These are phyloP conservation scores for Pelmatolapia mariae DNA, from an alignment of 2,113 vertebrate genomes.

Conservation along the genomic window DNA sequence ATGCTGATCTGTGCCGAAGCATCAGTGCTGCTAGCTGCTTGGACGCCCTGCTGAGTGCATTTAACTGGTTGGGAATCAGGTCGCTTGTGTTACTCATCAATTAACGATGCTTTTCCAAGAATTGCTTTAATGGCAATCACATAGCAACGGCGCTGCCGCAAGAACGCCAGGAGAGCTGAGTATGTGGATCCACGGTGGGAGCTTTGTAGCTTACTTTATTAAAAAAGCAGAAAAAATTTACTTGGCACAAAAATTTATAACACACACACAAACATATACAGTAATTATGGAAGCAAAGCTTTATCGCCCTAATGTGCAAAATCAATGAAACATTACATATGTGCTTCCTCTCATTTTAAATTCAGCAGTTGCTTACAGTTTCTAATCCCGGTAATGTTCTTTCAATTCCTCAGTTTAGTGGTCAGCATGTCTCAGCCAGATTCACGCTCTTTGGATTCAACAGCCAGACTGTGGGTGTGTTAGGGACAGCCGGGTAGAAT, in stretches of 20 bases:
- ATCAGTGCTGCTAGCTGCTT: background rate
- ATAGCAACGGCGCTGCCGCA: background rate
- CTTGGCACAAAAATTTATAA: background rate
- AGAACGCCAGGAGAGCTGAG: background rate
- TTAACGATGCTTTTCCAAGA: constrained; percentile 44
- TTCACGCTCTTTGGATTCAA: background rate
- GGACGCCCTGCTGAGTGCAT: constrained; percentile 12
- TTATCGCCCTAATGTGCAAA: background rate
- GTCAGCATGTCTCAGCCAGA: background rate
- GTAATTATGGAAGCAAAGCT: background rate
- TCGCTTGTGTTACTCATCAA: constrained; percentile 40
- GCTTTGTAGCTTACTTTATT: background rate
- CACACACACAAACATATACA: background rate
- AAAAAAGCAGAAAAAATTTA: background rate
- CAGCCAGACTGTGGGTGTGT: background rate
- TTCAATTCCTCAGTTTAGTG: background rate
- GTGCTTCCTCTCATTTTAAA: background rate
- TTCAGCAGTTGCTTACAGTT: background rate
- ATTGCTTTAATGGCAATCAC: constrained; percentile 35
- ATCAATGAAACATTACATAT: background rate
- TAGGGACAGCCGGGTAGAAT: background rate
- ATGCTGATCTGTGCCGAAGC: constrained; percentile 49
- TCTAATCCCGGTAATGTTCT: background rate
- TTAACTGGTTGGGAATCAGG: constrained; percentile 59
- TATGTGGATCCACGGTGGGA: background rate